Conservation (phyloP, 2,797 vertebrate species). For the Psittacula derbiana region DNA sequence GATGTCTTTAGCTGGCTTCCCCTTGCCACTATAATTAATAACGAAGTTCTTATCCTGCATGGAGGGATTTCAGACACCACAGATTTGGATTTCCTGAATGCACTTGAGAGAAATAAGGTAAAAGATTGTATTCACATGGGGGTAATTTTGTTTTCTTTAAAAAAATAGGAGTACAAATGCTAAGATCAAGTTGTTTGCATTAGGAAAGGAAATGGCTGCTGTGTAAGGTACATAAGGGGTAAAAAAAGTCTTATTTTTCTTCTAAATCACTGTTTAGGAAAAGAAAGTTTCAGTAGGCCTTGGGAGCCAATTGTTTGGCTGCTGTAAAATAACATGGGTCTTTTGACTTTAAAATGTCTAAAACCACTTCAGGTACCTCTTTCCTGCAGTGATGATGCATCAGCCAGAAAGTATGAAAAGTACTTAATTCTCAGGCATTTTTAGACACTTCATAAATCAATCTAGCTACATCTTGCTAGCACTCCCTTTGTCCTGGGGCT, state of each 20-base stretch:
- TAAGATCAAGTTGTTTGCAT: not conserved
- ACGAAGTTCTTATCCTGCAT: constrained; percentile 91
- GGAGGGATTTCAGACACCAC: constrained; percentile 94
- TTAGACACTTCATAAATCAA: not conserved
- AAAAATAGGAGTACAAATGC: not conserved
- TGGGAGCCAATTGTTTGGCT: not conserved
- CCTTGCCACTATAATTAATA: constrained; percentile 89
- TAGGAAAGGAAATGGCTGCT: not conserved
- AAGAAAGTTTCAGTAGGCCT: not conserved
- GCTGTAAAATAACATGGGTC: not conserved
- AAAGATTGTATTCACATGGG: not conserved
- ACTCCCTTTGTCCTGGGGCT: not conserved
- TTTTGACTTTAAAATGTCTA: not conserved
- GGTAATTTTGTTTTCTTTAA: not conserved
- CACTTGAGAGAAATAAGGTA: constrained; percentile 89
- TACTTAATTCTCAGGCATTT: not conserved
- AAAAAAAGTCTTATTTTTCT: not conserved
- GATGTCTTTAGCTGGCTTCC: constrained; percentile 94
- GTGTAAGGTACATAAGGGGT: not conserved
- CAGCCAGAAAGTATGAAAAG: not conserved
- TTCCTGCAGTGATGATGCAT: not conserved
- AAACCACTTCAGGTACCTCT: not conserved
- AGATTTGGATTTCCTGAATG: constrained; percentile 85
- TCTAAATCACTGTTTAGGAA: not conserved
- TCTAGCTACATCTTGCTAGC: not conserved